Evolutionary conservation across 2,113 vertebrate genomes (phyloP).

Genomic region (Tragelaphus buxtoni): DNA sequence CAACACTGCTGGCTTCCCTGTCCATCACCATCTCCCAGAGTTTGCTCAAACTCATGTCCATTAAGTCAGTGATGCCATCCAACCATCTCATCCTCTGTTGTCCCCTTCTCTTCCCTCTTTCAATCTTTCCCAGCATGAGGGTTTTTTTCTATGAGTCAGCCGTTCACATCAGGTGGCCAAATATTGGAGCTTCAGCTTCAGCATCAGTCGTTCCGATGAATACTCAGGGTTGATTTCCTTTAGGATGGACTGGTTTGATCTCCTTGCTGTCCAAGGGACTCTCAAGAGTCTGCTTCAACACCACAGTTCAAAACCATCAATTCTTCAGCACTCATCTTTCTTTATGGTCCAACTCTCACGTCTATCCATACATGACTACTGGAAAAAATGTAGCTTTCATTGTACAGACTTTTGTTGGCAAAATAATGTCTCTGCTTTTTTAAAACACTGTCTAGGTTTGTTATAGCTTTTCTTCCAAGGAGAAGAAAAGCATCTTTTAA

Average conservation of each 20-base stretch:
- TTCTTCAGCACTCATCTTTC: fast-evolving
- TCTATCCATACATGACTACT: not conserved
- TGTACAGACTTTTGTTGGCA: not conserved
- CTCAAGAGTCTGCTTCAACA: not conserved
- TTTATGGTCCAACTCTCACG: not conserved
- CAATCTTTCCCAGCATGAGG: not conserved
- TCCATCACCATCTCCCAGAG: not conserved
- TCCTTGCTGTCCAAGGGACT: not conserved
- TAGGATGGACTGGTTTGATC: not conserved
- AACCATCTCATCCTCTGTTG: not conserved
- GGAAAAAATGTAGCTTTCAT: not conserved
- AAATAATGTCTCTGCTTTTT: not conserved
- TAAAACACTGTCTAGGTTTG: not conserved
- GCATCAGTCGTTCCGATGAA: not conserved
- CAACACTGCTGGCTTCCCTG: not conserved
- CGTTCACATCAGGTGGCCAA: not conserved
- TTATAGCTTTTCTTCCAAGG: not conserved
- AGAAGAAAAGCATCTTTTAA: not conserved
- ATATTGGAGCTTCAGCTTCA: not conserved
- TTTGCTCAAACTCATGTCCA: not conserved
- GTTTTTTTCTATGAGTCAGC: not conserved
- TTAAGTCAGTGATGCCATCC: not conserved
- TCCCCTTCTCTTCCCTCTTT: not conserved
- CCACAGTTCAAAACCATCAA: not conserved
- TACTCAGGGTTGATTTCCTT: not conserved